Conservation (phyloP, 2,113 vertebrate species). For the Cinclus cinclus region DNA sequence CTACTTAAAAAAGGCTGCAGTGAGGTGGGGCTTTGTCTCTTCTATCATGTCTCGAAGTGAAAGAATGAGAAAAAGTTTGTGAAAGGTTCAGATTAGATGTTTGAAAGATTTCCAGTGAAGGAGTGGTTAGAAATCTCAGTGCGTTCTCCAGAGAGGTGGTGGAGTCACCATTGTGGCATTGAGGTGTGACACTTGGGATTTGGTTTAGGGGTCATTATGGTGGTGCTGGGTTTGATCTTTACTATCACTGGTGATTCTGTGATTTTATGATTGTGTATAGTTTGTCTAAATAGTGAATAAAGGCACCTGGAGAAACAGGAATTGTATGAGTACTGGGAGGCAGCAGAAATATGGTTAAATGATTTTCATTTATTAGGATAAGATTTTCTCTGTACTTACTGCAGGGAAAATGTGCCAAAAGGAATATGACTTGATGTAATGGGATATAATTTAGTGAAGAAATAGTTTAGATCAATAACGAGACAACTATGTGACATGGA, state of each 20-base stretch:
- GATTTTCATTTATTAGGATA: neutral
- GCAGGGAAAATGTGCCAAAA: neutral
- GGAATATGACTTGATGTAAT: neutral
- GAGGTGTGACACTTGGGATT: neutral
- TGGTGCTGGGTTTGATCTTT: neutral
- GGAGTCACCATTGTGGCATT: neutral
- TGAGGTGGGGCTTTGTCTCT: neutral
- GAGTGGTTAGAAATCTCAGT: neutral
- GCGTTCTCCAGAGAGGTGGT: neutral
- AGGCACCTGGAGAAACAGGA: neutral
- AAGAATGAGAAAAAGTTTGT: neutral
- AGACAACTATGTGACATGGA: neutral
- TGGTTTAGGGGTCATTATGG: neutral
- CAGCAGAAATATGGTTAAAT: neutral
- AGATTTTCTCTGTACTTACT: neutral
- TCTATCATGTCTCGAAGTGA: neutral
- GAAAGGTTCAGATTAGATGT: neutral
- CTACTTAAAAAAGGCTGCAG: neutral
- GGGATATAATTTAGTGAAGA: constrained; percentile 24
- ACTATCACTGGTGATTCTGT: neutral
- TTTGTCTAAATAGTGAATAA: neutral
- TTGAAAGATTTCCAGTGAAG: neutral
- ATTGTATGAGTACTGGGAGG: neutral
- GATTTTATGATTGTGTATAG: neutral
- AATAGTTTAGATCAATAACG: constrained; percentile 12